These are phyloP conservation scores for Chaetorhynchus papuensis DNA, from an alignment of 2,113 vertebrate genomes.

Conservation along the genomic window DNA sequence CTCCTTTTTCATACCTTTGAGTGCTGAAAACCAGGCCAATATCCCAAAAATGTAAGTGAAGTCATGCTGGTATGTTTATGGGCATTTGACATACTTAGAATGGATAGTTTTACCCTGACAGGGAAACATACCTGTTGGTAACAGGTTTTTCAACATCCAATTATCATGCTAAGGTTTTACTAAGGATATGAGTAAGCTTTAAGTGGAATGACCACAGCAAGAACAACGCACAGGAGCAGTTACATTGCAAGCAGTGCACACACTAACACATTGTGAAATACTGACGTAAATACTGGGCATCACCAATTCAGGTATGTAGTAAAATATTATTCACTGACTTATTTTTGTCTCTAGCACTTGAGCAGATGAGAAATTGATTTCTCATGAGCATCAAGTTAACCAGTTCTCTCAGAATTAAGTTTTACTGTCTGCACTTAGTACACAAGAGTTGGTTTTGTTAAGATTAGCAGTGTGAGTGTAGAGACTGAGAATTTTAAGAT, in stretches of 20 bases:
- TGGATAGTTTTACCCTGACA: neutral
- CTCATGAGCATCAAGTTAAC: neutral
- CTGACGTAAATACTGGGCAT: neutral
- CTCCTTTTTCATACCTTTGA: neutral
- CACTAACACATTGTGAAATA: neutral
- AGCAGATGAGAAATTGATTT: neutral
- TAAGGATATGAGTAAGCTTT: constrained; percentile 56
- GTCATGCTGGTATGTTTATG: neutral
- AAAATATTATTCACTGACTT: neutral
- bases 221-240: neutral
- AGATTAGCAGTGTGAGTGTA: neutral
- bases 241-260: neutral
- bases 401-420: neutral
- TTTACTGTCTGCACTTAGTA: neutral
- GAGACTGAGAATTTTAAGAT: neutral
- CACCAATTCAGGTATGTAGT: neutral
- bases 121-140: constrained; percentile 16
- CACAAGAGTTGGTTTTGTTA: neutral
- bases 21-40: neutral
- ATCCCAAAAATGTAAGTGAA: neutral
- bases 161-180: neutral
- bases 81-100: neutral
- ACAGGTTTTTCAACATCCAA: constrained; percentile 45
- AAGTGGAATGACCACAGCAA: neutral
- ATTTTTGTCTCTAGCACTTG: neutral